Evolutionary conservation across 92 coral and sea anemone genomes (phyloP).

Genomic region (Meandrina meandrites): DNA sequence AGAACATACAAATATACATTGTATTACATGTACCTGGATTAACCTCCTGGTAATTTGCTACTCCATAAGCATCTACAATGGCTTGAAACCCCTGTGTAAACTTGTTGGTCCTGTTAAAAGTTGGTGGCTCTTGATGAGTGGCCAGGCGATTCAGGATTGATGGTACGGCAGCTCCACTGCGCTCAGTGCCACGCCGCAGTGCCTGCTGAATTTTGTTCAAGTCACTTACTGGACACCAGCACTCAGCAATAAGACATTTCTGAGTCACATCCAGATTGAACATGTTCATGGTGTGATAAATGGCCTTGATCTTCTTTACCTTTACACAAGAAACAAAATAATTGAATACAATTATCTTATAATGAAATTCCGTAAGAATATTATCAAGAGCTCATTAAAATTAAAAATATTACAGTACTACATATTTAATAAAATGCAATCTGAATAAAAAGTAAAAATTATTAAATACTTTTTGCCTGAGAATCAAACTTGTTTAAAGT

Average conservation of each 20-base stretch:
- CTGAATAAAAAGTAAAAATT: too few species aligned
- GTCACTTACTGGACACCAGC: conserved; percentile 99
- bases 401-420: too few species aligned
- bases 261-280: conserved; percentile 98
- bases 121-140: conserved; percentile 90
- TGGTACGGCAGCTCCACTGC: conserved; percentile 92
- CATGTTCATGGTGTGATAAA: conserved; percentile 99
- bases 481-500: too few species aligned
- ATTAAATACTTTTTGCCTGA: too few species aligned
- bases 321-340: conserved; percentile 2
- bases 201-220: conserved; percentile 90
- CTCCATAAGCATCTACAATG: conserved; percentile 98
- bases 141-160: conserved; percentile 95
- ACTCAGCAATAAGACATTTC: conserved; percentile 97
- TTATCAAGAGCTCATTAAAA: too few species aligned
- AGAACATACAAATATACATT: not conserved
- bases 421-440: too few species aligned
- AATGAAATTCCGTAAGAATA: too few species aligned
- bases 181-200: conserved; percentile 92
- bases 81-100: conserved; percentile 94
- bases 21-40: conserved; percentile 96
- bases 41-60: conserved; percentile 96
- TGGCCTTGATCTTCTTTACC: conserved; percentile 98
- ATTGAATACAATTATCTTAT: too few species aligned
- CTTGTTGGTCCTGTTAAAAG: conserved; percentile 95